Evolutionary conservation across 2,113 vertebrate species (phyloP).

Genomic region (Martes martes): DNA sequence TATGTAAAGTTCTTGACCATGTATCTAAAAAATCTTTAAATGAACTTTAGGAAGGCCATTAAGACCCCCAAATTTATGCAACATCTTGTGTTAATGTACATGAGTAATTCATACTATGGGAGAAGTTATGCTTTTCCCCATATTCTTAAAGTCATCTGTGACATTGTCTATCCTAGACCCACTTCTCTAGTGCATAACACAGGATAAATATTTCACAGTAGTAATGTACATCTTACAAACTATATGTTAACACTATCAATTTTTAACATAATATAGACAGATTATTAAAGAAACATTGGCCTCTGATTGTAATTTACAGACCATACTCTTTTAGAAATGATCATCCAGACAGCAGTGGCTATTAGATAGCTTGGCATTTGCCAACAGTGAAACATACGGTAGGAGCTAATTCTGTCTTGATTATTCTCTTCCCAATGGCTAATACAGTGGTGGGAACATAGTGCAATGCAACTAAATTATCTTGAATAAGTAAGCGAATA

Average conservation of each 20-base stretch:
- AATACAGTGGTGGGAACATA: not conserved
- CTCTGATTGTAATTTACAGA: not conserved
- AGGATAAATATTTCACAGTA: not conserved
- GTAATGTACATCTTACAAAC: not conserved
- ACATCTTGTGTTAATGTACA: not conserved
- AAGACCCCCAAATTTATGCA: not conserved
- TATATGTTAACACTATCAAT: not conserved
- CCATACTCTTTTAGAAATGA: not conserved
- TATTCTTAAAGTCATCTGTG: not conserved
- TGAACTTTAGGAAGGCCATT: not conserved
- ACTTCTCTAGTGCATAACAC: not conserved
- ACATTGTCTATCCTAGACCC: not conserved
- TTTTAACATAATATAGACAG: not conserved
- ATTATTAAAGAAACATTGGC: not conserved
- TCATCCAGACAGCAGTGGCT: no score
- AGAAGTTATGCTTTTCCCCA: not conserved
- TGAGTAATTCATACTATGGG: not conserved
- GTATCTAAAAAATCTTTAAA: not conserved
- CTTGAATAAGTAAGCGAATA: not conserved
- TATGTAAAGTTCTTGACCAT: not conserved
- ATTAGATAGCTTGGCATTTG: not conserved
- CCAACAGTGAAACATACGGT: not conserved
- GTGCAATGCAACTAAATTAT: not conserved
- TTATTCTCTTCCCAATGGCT: not conserved
- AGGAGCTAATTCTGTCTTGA: not conserved